Conservation (phyloP, 2,797 vertebrate genomes). For the Iguana delicatissima region DNA sequence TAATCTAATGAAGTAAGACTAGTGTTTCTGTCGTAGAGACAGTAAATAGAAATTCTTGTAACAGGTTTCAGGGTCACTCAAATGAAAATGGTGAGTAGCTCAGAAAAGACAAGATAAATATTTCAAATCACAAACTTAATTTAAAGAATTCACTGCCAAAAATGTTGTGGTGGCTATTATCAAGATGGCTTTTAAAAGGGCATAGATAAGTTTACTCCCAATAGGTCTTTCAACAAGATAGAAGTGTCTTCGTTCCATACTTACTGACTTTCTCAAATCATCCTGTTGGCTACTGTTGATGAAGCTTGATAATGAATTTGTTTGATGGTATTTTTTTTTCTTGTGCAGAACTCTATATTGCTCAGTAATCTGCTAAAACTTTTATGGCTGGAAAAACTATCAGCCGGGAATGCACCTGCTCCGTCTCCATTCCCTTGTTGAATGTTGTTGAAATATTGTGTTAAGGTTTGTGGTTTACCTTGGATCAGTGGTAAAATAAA, state of each 20-base stretch:
- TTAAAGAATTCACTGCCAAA: neutral
- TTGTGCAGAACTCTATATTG: neutral
- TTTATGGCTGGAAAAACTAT: neutral
- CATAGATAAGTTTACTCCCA: neutral
- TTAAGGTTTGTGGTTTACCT: neutral
- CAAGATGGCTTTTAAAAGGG: neutral
- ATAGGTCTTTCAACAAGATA: neutral
- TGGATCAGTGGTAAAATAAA: neutral
- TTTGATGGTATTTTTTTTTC: rapidly evolving
- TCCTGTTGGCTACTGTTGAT: neutral
- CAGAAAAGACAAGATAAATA: neutral
- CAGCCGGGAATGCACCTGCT: neutral
- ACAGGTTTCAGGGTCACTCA: neutral
- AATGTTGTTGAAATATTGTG: conserved; percentile 4
- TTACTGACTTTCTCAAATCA: neutral
- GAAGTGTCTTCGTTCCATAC: neutral
- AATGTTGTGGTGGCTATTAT: neutral
- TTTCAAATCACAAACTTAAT: neutral
- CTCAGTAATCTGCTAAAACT: neutral
- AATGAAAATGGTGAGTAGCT: neutral
- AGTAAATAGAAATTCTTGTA: neutral
- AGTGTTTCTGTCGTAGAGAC: neutral
- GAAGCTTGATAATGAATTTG: conserved; percentile 2
- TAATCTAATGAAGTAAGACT: neutral
- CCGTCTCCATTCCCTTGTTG: neutral